Base-by-base conservation (phyloP, 2,113 vertebrate genomes). In the Melospiza melodia region DNA sequence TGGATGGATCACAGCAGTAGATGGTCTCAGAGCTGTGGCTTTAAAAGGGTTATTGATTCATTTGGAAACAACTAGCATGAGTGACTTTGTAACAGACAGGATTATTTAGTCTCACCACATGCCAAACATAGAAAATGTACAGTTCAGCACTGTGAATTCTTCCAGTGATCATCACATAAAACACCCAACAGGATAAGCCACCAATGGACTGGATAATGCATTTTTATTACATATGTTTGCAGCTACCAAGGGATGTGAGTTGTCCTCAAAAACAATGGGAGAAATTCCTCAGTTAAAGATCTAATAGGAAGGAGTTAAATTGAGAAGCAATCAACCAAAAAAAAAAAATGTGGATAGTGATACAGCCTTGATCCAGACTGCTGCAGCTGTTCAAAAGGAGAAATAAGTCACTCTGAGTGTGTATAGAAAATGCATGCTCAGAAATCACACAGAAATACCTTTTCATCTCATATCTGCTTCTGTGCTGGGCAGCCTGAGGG, bases 41-140 rank as follows among this genome's bases (percentile, higher is more conserved):
- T 92, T 90, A 71, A 91, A 93, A 85, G 87, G 65, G 43, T 86
- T 89, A 92, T 94, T 93, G 94, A 90, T 87, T 91, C 94, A 95
- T 95, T 89, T 69, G 93, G 82, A 93, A 95, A 95, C 87, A 91
- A 77, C 87, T 86, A 89, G 87, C 82, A 80, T 23, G 78, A 90
- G 63, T 66, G 78, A 90, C 82, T 84, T 79, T 59, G 75, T 80
- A 95, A 59, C 59, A 87, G 79, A 62, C 46, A 77, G 85, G 79
- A 90, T 90, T 91, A 80, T 82, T 93, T 63, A 57, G 59, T 74
- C 79, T 87, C 75, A 61, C 43, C 65, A 30, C 85, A 74, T 71
- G 67, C 51, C 82, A 83, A 85, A 37, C 35, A 65, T 9, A 66
- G 33, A 74, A 82, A 71, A 88, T 7, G 20, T 78, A 71, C 63